Evolutionary conservation across 2,113 vertebrate genomes (phyloP), one percentile per base, ranked within the genome.

Genomic region (Colistium nudipinnis): DNA sequence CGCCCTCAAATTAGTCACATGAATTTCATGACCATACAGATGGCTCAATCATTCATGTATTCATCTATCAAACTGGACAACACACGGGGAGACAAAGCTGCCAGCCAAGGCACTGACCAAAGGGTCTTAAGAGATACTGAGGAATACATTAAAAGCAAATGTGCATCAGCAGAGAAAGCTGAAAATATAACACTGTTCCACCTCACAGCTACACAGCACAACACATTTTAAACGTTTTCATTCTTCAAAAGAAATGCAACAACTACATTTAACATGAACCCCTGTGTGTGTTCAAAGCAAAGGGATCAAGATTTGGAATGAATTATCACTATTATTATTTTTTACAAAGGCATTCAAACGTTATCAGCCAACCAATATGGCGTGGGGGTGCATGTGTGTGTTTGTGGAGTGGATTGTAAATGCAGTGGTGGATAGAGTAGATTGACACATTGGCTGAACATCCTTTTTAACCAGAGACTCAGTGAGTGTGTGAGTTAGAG

Each of bases 1-100:
- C 59, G 7, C 16, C 19, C 31, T 78, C 25, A 60, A 66, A 68
- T 66, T 48, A 56, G 65, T 52, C 9, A 54, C 52, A 69, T 87
- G 68, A 78, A 85, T 74, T 76, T 81, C 70, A 83, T 78, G 74
- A 75, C 13, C 17, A 36, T n/a, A 27, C 38, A 53, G 4, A 27
- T 3, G 53, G 31, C 14, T 62, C 33, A 33, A 10, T 66, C 51
- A 70, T 79, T 71, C 28, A 85, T 85, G 45, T 81, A 76, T 78
- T 87, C 84, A 65, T 62, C 24, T 43, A 69, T 76, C 74, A 74
- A 76, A 70, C 13, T 19, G 38, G 65, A 25, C 27, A 30, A 52
- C n/a, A 65, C 45, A 48, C 45, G 9, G 25, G 28, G n/a, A 51
- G 36, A 72, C 28, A 72, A 82, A 67, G 62, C 70, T 62, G 33